A percentile compares a stretch with the other conserved stretches of the same genome.
phyloP scores from a whole-genome alignment of 2,888 invertebrate genomes.

The Brachypalpus laphriformis region DNA sequence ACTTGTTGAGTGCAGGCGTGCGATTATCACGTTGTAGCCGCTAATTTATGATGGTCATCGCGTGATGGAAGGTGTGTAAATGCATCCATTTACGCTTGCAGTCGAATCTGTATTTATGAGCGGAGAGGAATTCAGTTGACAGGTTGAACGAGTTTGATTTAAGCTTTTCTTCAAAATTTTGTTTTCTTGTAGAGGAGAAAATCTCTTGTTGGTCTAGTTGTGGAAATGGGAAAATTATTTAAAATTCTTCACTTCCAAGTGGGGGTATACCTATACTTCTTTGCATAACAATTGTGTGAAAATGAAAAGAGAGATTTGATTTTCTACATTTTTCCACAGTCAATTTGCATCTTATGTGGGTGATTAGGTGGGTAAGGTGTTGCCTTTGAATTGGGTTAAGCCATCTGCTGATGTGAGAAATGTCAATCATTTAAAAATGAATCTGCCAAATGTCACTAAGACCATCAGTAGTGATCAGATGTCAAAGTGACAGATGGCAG shows the following conservation, averaged over 20 bases:
- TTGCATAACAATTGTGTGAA: slow-evolving; percentile 23
- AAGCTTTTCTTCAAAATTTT: background rate
- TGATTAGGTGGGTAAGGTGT: slow-evolving; percentile 1
- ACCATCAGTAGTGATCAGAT: background rate
- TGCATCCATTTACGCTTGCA: slow-evolving; percentile 41
- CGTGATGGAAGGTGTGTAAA: slow-evolving; percentile 45
- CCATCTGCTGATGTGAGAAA: too few relatives aligned
- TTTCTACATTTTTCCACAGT: background rate
- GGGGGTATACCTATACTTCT: background rate
- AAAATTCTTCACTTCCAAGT: slow-evolving; percentile 7
- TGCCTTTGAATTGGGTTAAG: too few relatives aligned
- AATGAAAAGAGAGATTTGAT: background rate
- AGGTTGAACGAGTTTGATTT: slow-evolving; percentile 49
- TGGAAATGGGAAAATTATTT: slow-evolving; percentile 55
- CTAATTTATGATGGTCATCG: slow-evolving; percentile 67
- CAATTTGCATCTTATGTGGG: slow-evolving; percentile 6
- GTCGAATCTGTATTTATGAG: background rate
- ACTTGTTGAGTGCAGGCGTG: slow-evolving; percentile 45
- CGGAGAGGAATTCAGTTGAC: slow-evolving; percentile 28
- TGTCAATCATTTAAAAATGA: background rate
- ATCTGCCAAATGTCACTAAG: background rate
- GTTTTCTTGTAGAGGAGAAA: slow-evolving; percentile 28
- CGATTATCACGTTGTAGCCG: slow-evolving; percentile 62
- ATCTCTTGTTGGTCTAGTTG: slow-evolving; percentile 36
- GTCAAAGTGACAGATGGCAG: too few relatives aligned